Base-by-base conservation (phyloP, 2,113 vertebrate species). In the Podarcis cretensis region DNA sequence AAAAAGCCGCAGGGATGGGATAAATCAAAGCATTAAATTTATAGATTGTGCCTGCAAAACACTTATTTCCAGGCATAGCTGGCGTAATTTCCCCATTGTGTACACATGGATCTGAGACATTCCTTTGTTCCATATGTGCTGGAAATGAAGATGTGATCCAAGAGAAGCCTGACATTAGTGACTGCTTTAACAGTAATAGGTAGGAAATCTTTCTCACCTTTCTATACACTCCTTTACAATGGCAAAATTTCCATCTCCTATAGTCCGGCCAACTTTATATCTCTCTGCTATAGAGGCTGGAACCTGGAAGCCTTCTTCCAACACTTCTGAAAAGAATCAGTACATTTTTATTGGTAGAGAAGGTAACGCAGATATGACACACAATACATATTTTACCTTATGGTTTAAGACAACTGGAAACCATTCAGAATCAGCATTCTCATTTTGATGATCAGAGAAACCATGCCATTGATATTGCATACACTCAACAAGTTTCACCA, bases 221-320 rank as follows among this genome's bases (percentile, higher is more conserved):
- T 99, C 99, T 94, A 99, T 97, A 96, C 99, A 99, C 94, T 99
- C 99, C 88, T 98, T 98, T 85, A 99, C 98, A 93, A 99, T 98
- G 35, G 99, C 99, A 92, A 99, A 99, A 96, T 99, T 99, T 80
- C 99, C 99, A 0, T 99, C 98, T 73, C 99, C 99, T 95, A 99
- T 98, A 94, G 97, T 98, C 86, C 98, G 97, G 81, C 99, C 99
- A 89, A 99, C 98, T 96, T 98, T 99, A 96, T 99, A 99, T 89
- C 98, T 95, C 87, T 99, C 99, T 48, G 98, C 97, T 93, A 99
- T 99, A 37, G 98, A 98, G 63, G 96, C 96, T 89, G 99, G 99
- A 90, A 99, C 97, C 93, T 98, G 96, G 94, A 97, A 96, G 88
- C 94, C 96, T 94, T 99, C 99, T 65, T 99, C 98, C 87, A 97